Conservation (phyloP, 2,113 vertebrate genomes). For the Zapornia atra region DNA sequence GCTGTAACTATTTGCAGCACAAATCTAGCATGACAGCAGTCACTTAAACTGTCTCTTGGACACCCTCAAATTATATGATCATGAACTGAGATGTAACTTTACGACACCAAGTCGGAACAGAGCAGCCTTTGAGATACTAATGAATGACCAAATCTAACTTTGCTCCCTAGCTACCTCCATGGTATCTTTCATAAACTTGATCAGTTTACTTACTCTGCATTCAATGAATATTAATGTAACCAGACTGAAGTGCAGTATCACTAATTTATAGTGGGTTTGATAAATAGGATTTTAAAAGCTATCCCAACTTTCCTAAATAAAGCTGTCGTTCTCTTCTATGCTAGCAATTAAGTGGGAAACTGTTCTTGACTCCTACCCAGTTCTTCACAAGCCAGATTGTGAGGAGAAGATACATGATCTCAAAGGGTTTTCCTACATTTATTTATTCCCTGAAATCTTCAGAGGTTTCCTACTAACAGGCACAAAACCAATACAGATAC, state of each 20-base stretch:
- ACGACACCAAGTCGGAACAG: not conserved
- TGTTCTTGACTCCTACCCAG: not conserved
- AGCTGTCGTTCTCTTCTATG: not conserved
- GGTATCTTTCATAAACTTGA: not conserved
- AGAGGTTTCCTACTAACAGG: not conserved
- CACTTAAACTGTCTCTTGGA: constrained; percentile 31
- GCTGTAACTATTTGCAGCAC: constrained; percentile 27
- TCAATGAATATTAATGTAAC: not conserved
- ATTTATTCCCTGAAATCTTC: not conserved
- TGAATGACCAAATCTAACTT: not conserved
- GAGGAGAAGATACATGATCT: not conserved
- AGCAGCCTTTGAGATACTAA: not conserved
- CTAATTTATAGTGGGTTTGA: not conserved
- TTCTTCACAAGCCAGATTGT: not conserved
- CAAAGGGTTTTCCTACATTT: not conserved
- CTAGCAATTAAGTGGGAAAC: not conserved
- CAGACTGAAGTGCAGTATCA: not conserved
- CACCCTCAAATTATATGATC: not conserved
- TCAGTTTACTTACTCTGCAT: not conserved
- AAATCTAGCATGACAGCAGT: constrained; percentile 8
- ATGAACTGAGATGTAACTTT: not conserved
- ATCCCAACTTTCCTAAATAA: not conserved
- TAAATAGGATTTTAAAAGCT: not conserved
- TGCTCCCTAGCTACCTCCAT: not conserved
- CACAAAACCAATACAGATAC: not conserved